A percentile compares a stretch with the other conserved stretches of the same genome.
Evolutionary conservation across 2,888 invertebrate species (phyloP).

Genomic region (Nycteola revayana): DNA sequence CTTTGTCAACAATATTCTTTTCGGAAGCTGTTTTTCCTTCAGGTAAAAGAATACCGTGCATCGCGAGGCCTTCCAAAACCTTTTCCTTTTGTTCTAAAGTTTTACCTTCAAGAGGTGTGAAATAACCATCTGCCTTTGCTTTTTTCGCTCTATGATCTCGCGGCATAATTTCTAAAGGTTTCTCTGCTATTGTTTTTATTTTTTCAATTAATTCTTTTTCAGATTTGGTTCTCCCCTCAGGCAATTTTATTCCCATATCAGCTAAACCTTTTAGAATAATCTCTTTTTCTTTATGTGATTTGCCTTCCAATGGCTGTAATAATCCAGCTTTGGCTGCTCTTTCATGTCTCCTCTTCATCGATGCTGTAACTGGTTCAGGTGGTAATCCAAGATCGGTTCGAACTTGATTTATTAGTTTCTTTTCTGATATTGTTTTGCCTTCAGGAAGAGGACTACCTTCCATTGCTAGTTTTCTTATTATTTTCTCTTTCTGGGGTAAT

Average conservation of each 20-base stretch:
- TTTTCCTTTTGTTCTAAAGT: conserved; percentile 20
- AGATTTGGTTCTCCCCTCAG: conserved; percentile 4
- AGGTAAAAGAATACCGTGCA: neutral
- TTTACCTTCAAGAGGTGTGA: conserved; percentile 18
- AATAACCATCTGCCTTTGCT: conserved; percentile 9
- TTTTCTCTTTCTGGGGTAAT: conserved; percentile 30
- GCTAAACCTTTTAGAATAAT: conserved; percentile 1
- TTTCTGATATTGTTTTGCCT: conserved; percentile 17
- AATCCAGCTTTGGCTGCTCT: conserved; percentile 6
- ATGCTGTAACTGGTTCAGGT: conserved; percentile 5
- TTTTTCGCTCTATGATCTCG: conserved; percentile 1
- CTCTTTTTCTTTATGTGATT: conserved; percentile 5
- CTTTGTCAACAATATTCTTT: conserved; percentile 7
- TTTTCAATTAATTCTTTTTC: conserved; percentile 4
- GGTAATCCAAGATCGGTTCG: conserved; percentile 5
- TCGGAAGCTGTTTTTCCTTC: conserved; percentile 11
- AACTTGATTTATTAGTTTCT: conserved; percentile 23
- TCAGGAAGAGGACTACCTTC: conserved; percentile 1
- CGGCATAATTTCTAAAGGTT: neutral
- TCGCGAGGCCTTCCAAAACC: conserved; percentile 12
- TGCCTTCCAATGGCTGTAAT: conserved; percentile 9
- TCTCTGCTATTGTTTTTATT: neutral
- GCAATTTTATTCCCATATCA: conserved; percentile 3
- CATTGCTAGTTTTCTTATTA: conserved; percentile 29
- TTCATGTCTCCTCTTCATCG: conserved; percentile 1